A percentile compares a stretch with the other conserved stretches of the same genome.
Evolutionary conservation across 2,113 vertebrate genomes (phyloP).

Genomic region (Paralichthys olivaceus): DNA sequence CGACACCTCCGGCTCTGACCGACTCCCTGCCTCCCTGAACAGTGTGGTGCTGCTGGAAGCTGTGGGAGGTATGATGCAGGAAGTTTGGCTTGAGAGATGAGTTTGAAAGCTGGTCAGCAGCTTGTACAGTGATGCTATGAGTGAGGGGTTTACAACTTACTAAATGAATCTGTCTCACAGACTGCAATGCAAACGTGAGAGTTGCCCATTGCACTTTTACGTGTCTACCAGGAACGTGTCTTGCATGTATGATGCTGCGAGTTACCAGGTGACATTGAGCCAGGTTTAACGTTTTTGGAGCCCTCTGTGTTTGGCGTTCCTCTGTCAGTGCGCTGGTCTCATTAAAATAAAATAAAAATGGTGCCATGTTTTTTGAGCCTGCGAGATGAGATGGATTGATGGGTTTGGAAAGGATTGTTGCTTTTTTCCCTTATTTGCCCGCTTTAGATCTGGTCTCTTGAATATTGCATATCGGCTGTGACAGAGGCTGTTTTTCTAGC

Average conservation of each 20-base stretch:
- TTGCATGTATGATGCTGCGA: background rate
- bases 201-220: background rate
- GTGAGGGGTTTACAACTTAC: background rate
- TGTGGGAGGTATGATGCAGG: background rate
- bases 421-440: constrained; percentile 1
- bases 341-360: constrained; percentile 3
- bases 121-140: background rate
- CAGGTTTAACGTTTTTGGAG: background rate
- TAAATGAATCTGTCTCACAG: background rate
- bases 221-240: background rate
- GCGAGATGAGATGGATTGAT: constrained; percentile 19
- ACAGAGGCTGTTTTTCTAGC: background rate
- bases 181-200: background rate
- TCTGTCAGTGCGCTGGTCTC: background rate
- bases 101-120: background rate
- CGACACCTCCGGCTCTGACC: no score
- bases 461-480: constrained; percentile 3
- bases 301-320: background rate
- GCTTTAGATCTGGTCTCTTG: background rate
- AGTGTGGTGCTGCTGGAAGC: background rate
- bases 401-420: constrained; percentile 23
- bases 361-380: background rate
- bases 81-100: background rate
- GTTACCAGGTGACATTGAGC: background rate
- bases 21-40: background rate